Conservation (phyloP, 2,113 vertebrate species). For the Leptocoma aspasia region DNA sequence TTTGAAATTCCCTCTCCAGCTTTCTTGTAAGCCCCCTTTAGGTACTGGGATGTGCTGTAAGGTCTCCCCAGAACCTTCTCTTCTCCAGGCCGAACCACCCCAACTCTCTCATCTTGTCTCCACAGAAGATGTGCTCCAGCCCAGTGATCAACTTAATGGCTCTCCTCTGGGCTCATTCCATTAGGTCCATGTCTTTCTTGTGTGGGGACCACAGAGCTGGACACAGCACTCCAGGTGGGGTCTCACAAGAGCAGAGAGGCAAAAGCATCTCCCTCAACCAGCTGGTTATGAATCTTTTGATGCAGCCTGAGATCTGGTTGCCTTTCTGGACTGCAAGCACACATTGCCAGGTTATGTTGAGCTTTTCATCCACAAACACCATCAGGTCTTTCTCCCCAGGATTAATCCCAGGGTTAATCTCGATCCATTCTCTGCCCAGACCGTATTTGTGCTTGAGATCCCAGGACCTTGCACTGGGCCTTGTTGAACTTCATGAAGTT, state of each 20-base stretch:
- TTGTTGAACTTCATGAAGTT: neutral
- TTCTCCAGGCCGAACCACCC: neutral
- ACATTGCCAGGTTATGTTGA: rapidly evolving
- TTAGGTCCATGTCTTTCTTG: neutral
- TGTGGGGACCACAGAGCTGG: neutral
- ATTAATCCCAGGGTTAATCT: neutral
- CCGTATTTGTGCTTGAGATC: neutral
- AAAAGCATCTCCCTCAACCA: neutral
- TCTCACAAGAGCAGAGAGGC: neutral
- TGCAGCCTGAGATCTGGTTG: neutral
- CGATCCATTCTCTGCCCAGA: neutral
- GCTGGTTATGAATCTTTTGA: neutral
- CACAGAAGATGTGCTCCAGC: neutral
- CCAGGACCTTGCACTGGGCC: neutral
- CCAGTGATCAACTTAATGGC: neutral
- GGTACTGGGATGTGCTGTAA: neutral
- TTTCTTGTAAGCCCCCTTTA: neutral
- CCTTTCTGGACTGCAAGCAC: neutral
- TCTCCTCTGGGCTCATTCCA: neutral
- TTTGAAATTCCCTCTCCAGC: neutral
- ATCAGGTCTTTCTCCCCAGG: neutral
- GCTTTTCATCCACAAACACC: neutral
- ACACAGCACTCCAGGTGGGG: neutral
- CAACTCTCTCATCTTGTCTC: neutral
- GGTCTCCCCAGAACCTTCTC: neutral